Base-by-base conservation (phyloP, 2,797 vertebrate species). In the Platalea minor region DNA sequence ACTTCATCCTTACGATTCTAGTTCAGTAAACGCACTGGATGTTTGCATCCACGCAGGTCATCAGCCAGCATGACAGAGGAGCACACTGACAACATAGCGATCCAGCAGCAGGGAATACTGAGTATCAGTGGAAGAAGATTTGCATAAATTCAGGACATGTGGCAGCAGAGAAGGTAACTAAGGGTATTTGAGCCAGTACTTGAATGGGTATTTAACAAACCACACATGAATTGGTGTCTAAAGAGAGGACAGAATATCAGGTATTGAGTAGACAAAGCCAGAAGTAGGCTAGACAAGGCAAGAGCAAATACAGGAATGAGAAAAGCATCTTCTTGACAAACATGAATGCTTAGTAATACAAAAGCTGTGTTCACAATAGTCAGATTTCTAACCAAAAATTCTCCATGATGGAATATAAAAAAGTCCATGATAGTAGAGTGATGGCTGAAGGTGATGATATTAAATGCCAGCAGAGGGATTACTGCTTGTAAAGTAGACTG, bases 391-490 rank as follows among this genome's bases (percentile, higher is more conserved):
- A 63, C 26, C 18, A 67, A 77, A 76, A 85, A 18, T 57, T 82
- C 26, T 90, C 68, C 4, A 5, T 57, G 26, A 69, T n/a, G 39
- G 29, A 72, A 31, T 46, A 72, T 33, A 31, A 85, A 80, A 48
- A 69, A 48, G 31, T 54, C 21, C 56, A 24, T 41, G 31, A 37
- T 70, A 31, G n/a, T 43, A 54, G 50, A 85, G 26, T 18, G 61
- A 56, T 78, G 8, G 25, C 31, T 67, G 70, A 86, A 87, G 51
- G 59, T 67, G 84, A n/a, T 73, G 60, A 74, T 93, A 37, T 19
- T 89, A 92, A 93, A 85, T 88, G 64, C 68, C 60, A 94, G 63
- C 51, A 88, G 56, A 89, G 80, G 39, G 48, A 89, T 94, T 88
- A 45, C 67, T 85, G 23, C 57, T 87, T 87, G 59, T 87, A 41